phyloP scores from a whole-genome alignment of 2,888 invertebrate species.

The Kuschelorhynchus macadamiae region DNA sequence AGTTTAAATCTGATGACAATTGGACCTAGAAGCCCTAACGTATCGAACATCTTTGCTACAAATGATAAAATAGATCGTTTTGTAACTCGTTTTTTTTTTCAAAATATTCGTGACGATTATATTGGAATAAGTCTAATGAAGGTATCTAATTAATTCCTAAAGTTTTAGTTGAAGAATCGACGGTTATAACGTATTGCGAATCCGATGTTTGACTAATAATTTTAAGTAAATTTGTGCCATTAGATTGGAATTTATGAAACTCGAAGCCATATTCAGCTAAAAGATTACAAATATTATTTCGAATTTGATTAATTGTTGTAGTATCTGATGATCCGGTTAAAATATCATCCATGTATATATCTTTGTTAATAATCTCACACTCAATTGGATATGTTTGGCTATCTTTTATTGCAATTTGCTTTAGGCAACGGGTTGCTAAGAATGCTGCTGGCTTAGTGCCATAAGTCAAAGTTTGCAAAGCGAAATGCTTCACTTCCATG shows the following conservation, averaged over 20 bases:
- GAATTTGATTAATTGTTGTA: not conserved
- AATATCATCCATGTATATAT: conserved; percentile 21
- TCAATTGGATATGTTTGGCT: not conserved
- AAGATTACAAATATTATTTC: not conserved
- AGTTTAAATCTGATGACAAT: conserved; percentile 47
- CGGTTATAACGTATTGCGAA: conserved; percentile 18
- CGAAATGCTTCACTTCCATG: conserved; percentile 13
- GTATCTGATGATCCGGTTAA: not conserved
- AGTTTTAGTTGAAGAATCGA: conserved; percentile 37
- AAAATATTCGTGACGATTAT: conserved; percentile 17
- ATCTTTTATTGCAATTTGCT: conserved; percentile 12
- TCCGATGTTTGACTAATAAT: not conserved
- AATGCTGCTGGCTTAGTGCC: conserved; percentile 24
- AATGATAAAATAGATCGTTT: conserved; percentile 46
- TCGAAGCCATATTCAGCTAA: conserved; percentile 23
- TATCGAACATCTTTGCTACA: conserved; percentile 50
- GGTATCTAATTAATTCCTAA: conserved; percentile 48
- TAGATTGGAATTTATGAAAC: conserved; percentile 21
- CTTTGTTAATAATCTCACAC: conserved; percentile 4
- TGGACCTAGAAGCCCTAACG: conserved; percentile 48
- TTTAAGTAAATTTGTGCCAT: not conserved
- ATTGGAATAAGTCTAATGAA: conserved; percentile 37
- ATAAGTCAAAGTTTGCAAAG: conserved; percentile 29
- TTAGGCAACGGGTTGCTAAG: conserved; percentile 22
- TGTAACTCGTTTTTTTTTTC: conserved; percentile 17